Evolutionary conservation across 2,113 vertebrate species (phyloP).

Genomic region (Stegastes partitus): DNA sequence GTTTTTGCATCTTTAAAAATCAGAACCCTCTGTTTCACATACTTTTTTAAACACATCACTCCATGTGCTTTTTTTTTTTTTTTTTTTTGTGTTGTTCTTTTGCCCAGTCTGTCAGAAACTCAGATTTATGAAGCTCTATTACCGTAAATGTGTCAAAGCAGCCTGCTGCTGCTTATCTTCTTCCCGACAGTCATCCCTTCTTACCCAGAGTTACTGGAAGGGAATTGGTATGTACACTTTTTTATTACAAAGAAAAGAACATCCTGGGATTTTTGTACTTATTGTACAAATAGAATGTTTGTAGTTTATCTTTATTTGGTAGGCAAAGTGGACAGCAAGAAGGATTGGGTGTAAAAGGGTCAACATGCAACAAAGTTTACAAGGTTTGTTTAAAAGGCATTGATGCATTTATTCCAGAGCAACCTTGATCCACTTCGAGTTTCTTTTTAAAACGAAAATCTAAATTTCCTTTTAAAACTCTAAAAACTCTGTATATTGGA

Average conservation of each 20-base stretch:
- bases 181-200: constrained; percentile 2
- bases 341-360: neutral
- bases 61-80: constrained; percentile 19
- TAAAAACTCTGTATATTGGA: neutral
- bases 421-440: too few relatives aligned
- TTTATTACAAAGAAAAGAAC: neutral
- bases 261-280: neutral
- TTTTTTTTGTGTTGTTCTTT: neutral
- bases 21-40: neutral
- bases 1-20: neutral
- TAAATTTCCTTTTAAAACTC: too few relatives aligned
- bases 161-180: constrained; percentile 18
- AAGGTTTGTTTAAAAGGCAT: neutral
- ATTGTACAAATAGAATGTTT: neutral
- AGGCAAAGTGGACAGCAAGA: neutral
- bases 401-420: neutral
- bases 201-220: constrained; percentile 15
- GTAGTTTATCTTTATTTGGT: neutral
- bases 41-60: neutral
- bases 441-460: too few relatives aligned
- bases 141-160: constrained; percentile 40
- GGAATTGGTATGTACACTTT: constrained; percentile 1
- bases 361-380: too few relatives aligned
- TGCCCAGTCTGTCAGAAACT: constrained; percentile 1
- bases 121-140: constrained; percentile 25